Conservation (phyloP, 2,797 vertebrate species). For the Tauraco hartlaubi region DNA sequence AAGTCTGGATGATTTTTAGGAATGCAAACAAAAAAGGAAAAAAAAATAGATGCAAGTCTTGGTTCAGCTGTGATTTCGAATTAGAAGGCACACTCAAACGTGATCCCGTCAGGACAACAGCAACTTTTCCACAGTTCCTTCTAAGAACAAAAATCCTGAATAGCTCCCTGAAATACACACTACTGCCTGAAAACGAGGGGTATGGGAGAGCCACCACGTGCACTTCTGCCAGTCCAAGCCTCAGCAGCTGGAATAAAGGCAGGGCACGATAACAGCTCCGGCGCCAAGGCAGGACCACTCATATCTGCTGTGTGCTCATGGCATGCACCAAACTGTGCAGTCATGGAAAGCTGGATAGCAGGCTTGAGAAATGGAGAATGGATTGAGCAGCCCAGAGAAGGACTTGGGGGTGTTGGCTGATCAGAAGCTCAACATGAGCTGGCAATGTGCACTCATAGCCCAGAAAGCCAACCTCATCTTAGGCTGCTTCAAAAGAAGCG, state of each 20-base stretch:
- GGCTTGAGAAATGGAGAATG: not conserved
- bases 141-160: not conserved
- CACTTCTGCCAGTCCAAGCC: not conserved
- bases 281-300: accelerated
- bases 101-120: not conserved
- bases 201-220: accelerated
- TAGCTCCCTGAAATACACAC: not conserved
- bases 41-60: not conserved
- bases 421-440: too few relatives aligned
- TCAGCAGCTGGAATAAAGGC: not conserved
- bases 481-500: too few relatives aligned
- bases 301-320: not conserved
- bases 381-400: too few relatives aligned
- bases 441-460: too few relatives aligned
- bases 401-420: too few relatives aligned
- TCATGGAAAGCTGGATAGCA: not conserved
- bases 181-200: not conserved
- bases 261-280: accelerated
- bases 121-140: not conserved
- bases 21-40: constrained; percentile 15
- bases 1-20: constrained; percentile 49
- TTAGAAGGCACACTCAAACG: not conserved
- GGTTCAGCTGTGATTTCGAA: constrained; percentile 20
- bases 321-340: not conserved
- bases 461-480: too few relatives aligned